Evolutionary conservation across 2,797 vertebrate species (phyloP), one percentile per base, ranked within the genome.

Genomic region (Liparis tanakae): DNA sequence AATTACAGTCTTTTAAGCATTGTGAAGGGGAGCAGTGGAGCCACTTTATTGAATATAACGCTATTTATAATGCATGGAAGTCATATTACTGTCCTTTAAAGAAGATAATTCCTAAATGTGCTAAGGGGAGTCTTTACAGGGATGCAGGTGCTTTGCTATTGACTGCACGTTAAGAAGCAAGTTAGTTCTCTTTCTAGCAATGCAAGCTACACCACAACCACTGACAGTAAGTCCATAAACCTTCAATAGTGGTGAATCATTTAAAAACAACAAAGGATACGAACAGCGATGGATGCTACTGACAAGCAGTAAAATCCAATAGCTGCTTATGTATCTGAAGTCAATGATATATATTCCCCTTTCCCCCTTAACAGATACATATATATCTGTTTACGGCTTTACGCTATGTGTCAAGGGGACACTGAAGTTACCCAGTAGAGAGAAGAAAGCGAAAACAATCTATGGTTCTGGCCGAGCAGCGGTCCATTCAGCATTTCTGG

Each of bases 271-370:
- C 54, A 39, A 39, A 25, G 22, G 30, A 65, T 70, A 53, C 46
- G n/a, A 64, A 36, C 37, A 68, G 30, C 43, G 30, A 79, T 39
- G 15, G 12, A 61, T 36, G 33, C 58, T 56, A 83, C 64, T 70
- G 83, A 72, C 55, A 20, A 61, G 51, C 63, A 44, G 25, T 30
- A 22, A 72, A 78, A 82, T 82, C 79, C 43, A 77, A 76, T 57
- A 61, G 20, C 75, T 61, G 71, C 44, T 74, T 59, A 51, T 67
- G 58, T 75, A 68, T 41, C 39, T 5, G 12, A 41, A 7, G 39
- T 94, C 90, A 90, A 88, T 93, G 84, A 64, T 82, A 81, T 34
- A 17, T 0, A 17, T 55, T 78, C 59, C 70, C 63, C 7, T 2
- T 76, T 81, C 75, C 22, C 59, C 66, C 70, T 62, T 4, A 64